Conservation (phyloP, 2,888 invertebrate genomes). For the Halictus ligatus region DNA sequence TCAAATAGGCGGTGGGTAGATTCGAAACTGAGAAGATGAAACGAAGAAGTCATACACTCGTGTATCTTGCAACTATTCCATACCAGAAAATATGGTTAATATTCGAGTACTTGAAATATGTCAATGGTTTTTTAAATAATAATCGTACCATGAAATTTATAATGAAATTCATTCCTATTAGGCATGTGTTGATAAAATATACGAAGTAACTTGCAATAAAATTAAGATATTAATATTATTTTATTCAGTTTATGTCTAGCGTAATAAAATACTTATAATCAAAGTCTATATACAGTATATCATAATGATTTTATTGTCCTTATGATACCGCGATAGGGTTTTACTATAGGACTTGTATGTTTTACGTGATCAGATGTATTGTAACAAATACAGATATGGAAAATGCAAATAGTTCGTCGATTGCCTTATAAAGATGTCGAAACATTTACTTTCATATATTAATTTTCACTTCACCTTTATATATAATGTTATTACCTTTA, state of each 20-base stretch:
- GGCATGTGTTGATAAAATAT: slow-evolving; percentile 15
- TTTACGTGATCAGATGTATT: slow-evolving; percentile 24
- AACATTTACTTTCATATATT: slow-evolving; percentile 24
- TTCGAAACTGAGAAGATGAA: slow-evolving; percentile 22
- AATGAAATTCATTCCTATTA: slow-evolving; percentile 46
- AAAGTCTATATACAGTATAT: slow-evolving; percentile 15
- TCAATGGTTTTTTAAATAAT: slow-evolving; percentile 44
- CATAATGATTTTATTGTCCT: slow-evolving; percentile 22
- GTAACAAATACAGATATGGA: slow-evolving; percentile 31
- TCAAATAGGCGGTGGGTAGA: slow-evolving; percentile 28
- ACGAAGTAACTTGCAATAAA: slow-evolving; percentile 35
- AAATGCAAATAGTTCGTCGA: slow-evolving; percentile 27
- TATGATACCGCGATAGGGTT: slow-evolving; percentile 18
- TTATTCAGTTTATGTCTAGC: slow-evolving; percentile 34
- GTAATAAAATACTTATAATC: slow-evolving; percentile 41
- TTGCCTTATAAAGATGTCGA: slow-evolving; percentile 19
- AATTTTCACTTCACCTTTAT: slow-evolving; percentile 28
- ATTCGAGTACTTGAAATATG: slow-evolving; percentile 27
- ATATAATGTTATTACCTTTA: slow-evolving; percentile 18
- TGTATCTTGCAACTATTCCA: slow-evolving; percentile 42
- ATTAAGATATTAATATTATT: slow-evolving; percentile 42
- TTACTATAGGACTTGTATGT: slow-evolving; percentile 27
- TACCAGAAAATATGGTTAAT: slow-evolving; percentile 34
- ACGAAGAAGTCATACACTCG: slow-evolving; percentile 29
- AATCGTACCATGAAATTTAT: slow-evolving; percentile 37